Conservation (phyloP, 2,888 invertebrate genomes). For the Geophilus truncorum region DNA sequence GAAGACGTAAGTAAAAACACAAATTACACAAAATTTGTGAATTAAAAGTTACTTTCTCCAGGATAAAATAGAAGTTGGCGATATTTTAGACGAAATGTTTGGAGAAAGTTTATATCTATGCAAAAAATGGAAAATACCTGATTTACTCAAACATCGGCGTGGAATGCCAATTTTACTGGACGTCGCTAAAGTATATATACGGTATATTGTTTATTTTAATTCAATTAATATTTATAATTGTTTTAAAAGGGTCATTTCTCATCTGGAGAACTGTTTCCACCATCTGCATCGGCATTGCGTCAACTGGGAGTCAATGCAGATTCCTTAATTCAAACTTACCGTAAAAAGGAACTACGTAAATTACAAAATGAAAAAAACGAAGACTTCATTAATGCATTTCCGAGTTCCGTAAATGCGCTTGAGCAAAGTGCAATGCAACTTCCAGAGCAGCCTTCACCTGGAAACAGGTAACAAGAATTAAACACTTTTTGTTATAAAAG, state of each 20-base stretch:
- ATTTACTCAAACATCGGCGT: constrained; percentile 43
- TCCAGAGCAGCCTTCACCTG: neutral
- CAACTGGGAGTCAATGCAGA: constrained; percentile 29
- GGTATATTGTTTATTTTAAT: neutral
- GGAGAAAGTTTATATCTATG: constrained; percentile 47
- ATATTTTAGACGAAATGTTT: constrained; percentile 61
- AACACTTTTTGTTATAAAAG: neutral
- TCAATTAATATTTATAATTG: neutral
- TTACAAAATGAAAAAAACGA: neutral
- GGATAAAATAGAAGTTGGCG: constrained; percentile 59
- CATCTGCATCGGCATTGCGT: neutral
- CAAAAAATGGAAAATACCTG: constrained; percentile 43
- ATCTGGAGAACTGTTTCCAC: constrained; percentile 27
- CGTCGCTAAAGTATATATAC: constrained; percentile 40
- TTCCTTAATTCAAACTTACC: neutral
- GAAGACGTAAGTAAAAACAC: constrained; percentile 57
- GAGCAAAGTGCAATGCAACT: neutral
- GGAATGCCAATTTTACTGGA: constrained; percentile 46
- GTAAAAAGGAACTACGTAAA: neutral
- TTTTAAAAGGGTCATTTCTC: constrained; percentile 20
- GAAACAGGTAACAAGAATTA: neutral
- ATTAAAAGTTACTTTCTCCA: constrained; percentile 43
- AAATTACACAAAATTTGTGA: neutral
- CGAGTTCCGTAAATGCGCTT: too few relatives aligned
- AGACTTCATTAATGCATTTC: neutral